Conservation (phyloP, 1,140 invertebrate species). For the Lanistes nyassanus region DNA sequence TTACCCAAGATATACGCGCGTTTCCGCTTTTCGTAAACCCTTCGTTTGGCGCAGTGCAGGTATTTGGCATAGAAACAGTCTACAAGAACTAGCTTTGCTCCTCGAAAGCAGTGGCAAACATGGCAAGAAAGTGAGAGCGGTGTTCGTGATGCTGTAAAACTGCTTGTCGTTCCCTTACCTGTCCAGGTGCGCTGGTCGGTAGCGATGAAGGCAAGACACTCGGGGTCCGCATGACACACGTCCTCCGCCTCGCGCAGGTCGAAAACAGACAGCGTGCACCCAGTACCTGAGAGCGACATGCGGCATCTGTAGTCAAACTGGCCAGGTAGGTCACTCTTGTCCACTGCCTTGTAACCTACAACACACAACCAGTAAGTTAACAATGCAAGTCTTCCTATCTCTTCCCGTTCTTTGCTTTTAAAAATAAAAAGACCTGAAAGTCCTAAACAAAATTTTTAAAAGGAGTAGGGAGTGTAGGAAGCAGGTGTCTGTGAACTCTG, state of each 20-base stretch:
- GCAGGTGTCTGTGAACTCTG: no score
- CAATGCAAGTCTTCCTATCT: no score
- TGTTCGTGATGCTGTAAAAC: background rate
- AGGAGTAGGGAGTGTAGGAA: no score
- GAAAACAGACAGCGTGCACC: slow-evolving; percentile 65
- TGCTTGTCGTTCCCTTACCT: slow-evolving; percentile 41
- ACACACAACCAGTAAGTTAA: slow-evolving; percentile 14
- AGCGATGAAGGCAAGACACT: slow-evolving; percentile 66
- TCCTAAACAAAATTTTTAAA: no score
- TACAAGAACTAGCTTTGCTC: background rate
- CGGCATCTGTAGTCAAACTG: slow-evolving; percentile 65
- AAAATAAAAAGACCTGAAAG: no score
- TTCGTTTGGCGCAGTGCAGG: no score
- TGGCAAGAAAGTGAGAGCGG: background rate
- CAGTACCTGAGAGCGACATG: slow-evolving; percentile 56
- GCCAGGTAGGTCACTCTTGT: slow-evolving; percentile 58
- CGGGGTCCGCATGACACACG: slow-evolving; percentile 60
- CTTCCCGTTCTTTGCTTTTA: no score
- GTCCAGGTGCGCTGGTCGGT: slow-evolving; percentile 64
- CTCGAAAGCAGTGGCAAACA: background rate
- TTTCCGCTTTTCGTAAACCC: no score
- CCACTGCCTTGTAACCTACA: slow-evolving; percentile 41
- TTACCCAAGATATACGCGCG: background rate
- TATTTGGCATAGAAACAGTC: background rate
- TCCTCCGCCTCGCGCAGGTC: slow-evolving; percentile 64